A percentile compares a stretch with the other conserved stretches of the same genome.
Conservation (phyloP, 2,888 invertebrate genomes). For the Osmoderma eremita region DNA sequence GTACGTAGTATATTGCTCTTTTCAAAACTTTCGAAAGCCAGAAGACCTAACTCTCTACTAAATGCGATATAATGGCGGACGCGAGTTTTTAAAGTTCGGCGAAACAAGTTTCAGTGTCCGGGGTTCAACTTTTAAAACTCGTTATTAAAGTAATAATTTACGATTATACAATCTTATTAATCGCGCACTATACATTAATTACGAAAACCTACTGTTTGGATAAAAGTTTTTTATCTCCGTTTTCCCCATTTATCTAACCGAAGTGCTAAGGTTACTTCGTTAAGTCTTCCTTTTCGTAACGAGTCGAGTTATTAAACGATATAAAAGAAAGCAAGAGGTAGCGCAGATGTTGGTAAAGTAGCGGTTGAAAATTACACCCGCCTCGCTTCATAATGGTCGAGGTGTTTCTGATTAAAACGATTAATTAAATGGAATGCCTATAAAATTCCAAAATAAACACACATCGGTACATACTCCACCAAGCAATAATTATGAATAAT, state of each 20-base stretch:
- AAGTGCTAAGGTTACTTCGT: no score
- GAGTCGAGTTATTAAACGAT: background rate
- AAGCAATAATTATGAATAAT: no score
- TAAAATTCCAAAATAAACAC: no score
- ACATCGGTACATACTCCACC: no score
- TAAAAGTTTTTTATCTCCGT: slow-evolving; percentile 19
- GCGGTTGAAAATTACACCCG: no score
- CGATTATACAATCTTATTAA: slow-evolving; percentile 23
- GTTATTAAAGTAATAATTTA: slow-evolving; percentile 37
- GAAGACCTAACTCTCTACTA: slow-evolving; percentile 25
- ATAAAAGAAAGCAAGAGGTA: slow-evolving; percentile 4
- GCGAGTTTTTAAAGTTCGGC: slow-evolving; percentile 34
- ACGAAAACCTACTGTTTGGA: slow-evolving; percentile 14
- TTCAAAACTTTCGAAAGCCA: slow-evolving; percentile 3
- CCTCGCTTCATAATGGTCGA: no score
- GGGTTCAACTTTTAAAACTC: slow-evolving; percentile 33
- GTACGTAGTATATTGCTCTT: background rate
- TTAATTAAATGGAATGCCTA: no score
- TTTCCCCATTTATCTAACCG: slow-evolving; percentile 13
- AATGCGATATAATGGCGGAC: slow-evolving; percentile 36
- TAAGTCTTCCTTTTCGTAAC: no score
- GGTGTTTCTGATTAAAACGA: no score
- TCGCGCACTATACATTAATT: slow-evolving; percentile 27
- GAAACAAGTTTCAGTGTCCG: slow-evolving; percentile 31
- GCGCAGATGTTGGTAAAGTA: no score